Conservation (phyloP, 1,140 invertebrate genomes). For the Hylaeus volcanicus region DNA sequence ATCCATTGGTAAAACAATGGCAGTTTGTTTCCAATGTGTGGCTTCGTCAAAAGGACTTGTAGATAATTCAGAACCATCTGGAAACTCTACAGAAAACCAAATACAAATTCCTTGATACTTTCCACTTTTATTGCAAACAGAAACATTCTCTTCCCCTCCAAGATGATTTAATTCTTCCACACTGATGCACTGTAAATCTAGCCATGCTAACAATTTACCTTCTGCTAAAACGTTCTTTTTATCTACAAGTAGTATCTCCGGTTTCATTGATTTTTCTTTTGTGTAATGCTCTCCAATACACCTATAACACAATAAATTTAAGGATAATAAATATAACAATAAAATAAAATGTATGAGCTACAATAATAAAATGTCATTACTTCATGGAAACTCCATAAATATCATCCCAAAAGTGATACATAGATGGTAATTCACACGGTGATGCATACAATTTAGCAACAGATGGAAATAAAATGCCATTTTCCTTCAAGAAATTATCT, state of each 20-base stretch:
- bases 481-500: slow-evolving; percentile 90
- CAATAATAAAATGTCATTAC: slow-evolving; percentile 86
- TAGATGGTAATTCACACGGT: slow-evolving; percentile 86
- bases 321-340: background rate
- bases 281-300: slow-evolving; percentile 70
- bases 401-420: slow-evolving; percentile 93
- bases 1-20: slow-evolving; percentile 89
- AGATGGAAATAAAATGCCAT: slow-evolving; percentile 84
- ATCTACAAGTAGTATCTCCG: slow-evolving; percentile 72
- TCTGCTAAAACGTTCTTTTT: slow-evolving; percentile 78
- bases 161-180: slow-evolving; percentile 89
- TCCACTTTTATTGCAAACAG: slow-evolving; percentile 81
- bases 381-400: slow-evolving; percentile 98
- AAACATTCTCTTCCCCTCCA: slow-evolving; percentile 83
- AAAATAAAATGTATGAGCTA: slow-evolving; percentile 80
- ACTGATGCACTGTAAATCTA: slow-evolving; percentile 86
- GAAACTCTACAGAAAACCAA: slow-evolving; percentile 90
- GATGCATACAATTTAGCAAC: slow-evolving; percentile 71
- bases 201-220: slow-evolving; percentile 86
- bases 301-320: slow-evolving; percentile 51
- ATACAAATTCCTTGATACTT: slow-evolving; percentile 92
- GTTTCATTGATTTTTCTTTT: slow-evolving; percentile 68
- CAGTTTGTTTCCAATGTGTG: slow-evolving; percentile 99
- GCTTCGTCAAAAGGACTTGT: slow-evolving; percentile 87
- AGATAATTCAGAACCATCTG: slow-evolving; percentile 84